Evolutionary conservation across 2,797 vertebrate genomes (phyloP).

Genomic region (Bovichtus variegatus): DNA sequence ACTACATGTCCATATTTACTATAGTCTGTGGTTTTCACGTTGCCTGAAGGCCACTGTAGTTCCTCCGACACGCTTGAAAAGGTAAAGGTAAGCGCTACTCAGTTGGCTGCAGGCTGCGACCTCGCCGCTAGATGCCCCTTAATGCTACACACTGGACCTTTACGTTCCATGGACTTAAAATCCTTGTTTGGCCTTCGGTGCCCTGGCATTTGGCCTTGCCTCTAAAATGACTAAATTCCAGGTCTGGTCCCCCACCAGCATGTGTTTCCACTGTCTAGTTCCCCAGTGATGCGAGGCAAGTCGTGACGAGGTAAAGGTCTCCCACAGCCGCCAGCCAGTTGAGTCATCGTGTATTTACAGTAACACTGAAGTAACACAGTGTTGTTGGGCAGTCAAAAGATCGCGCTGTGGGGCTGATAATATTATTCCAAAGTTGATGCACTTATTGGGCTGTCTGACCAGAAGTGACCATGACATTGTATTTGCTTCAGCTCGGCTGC

Average conservation of each 20-base stretch:
- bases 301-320: conserved; percentile 59
- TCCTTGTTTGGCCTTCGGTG: too few species aligned
- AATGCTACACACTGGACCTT: too few species aligned
- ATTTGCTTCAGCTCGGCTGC: conserved; percentile 29
- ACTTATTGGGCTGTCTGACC: conserved; percentile 51
- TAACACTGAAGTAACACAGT: conserved; percentile 1
- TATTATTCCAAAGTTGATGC: conserved; percentile 47
- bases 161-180: too few species aligned
- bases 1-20: too few species aligned
- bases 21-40: too few species aligned
- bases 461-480: conserved; percentile 53
- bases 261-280: not conserved
- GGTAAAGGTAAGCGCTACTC: too few species aligned
- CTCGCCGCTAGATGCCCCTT: too few species aligned
- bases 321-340: conserved; percentile 44
- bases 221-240: too few species aligned
- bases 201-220: too few species aligned
- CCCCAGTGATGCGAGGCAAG: conserved; percentile 12
- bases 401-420: conserved; percentile 33
- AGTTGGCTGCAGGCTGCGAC: too few species aligned
- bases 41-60: too few species aligned
- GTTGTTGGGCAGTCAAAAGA: conserved; percentile 33
- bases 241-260: conserved; percentile 5
- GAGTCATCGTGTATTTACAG: conserved; percentile 44
- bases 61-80: too few species aligned